Evolutionary conservation across 2,797 vertebrate genomes (phyloP).

Genomic region (Pseudochromis fuscus): DNA sequence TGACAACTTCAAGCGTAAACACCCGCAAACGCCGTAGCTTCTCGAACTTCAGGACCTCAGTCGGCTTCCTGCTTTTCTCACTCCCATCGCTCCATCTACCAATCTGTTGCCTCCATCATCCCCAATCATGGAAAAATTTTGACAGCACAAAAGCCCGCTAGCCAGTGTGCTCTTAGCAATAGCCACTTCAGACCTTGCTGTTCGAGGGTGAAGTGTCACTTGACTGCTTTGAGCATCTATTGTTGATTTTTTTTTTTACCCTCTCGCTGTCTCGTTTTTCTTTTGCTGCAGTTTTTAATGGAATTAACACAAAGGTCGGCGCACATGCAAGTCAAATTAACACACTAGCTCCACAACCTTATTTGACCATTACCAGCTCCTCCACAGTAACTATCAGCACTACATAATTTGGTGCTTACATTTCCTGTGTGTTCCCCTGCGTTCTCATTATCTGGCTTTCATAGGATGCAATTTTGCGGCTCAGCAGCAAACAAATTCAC

Average conservation of each 20-base stretch:
- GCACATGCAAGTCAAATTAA: constrained; percentile 48
- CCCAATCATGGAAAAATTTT: constrained; percentile 30
- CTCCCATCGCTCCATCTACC: constrained; percentile 20
- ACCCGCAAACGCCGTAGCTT: neutral
- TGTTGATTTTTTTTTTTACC: constrained; percentile 3
- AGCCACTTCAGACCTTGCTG: constrained; percentile 64
- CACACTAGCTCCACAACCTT: constrained; percentile 29
- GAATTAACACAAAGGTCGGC: constrained; percentile 46
- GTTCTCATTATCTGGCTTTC: constrained; percentile 80
- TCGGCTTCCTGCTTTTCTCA: constrained; percentile 25
- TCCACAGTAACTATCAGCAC: constrained; percentile 50
- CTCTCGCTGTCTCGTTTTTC: constrained; percentile 21
- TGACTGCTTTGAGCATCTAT: constrained; percentile 62
- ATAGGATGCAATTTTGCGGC: constrained; percentile 66
- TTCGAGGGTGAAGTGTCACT: constrained; percentile 66
- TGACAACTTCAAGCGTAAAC: neutral
- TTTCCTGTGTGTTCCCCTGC: constrained; percentile 73
- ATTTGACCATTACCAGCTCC: constrained; percentile 59
- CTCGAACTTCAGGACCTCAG: constrained; percentile 20
- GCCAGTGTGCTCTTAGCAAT: constrained; percentile 50
- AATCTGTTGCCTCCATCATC: constrained; percentile 19
- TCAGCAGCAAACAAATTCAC: constrained; percentile 70
- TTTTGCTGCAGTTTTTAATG: constrained; percentile 42
- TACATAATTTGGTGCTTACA: constrained; percentile 64
- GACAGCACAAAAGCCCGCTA: constrained; percentile 38